Conservation (phyloP, 2,797 vertebrate species). For the Chromis chromis region DNA sequence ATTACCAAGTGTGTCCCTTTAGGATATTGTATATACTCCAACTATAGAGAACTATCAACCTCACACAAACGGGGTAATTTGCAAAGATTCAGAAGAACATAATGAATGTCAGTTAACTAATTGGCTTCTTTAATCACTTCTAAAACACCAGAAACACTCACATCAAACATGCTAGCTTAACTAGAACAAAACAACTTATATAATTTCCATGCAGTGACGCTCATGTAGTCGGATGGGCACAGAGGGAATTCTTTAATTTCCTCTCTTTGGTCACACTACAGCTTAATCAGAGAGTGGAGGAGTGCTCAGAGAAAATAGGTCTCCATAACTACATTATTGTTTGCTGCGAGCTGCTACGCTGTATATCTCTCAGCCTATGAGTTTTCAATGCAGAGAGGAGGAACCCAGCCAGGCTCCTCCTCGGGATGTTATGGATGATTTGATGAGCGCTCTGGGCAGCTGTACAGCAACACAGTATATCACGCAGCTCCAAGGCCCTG, state of each 20-base stretch:
- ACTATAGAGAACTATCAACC: background rate
- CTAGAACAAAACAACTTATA: constrained; percentile 53
- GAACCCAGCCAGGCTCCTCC: constrained; percentile 37
- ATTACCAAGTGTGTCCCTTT: background rate
- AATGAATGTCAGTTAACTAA: constrained; percentile 44
- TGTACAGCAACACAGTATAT: constrained; percentile 65
- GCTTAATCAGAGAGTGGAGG: constrained; percentile 74
- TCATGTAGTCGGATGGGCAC: constrained; percentile 72
- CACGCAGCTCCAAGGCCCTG: constrained; percentile 62
- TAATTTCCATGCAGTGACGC: constrained; percentile 67
- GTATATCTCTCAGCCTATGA: constrained; percentile 31
- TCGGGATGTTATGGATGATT: constrained; percentile 67
- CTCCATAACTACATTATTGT: constrained; percentile 45
- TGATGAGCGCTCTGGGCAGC: constrained; percentile 63
- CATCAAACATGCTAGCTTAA: constrained; percentile 54
- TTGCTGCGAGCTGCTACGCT: constrained; percentile 16
- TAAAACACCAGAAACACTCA: constrained; percentile 42
- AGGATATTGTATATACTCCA: constrained; percentile 2
- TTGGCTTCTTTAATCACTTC: constrained; percentile 53
- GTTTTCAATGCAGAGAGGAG: constrained; percentile 31
- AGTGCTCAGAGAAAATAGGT: constrained; percentile 44
- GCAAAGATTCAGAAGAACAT: constrained; percentile 9
- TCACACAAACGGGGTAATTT: constrained; percentile 28
- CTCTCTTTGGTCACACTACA: constrained; percentile 73
- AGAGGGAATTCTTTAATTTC: constrained; percentile 72